Evolutionary conservation across 1,140 invertebrate species (phyloP).

Genomic region (Thaumatotibia leucotreta): DNA sequence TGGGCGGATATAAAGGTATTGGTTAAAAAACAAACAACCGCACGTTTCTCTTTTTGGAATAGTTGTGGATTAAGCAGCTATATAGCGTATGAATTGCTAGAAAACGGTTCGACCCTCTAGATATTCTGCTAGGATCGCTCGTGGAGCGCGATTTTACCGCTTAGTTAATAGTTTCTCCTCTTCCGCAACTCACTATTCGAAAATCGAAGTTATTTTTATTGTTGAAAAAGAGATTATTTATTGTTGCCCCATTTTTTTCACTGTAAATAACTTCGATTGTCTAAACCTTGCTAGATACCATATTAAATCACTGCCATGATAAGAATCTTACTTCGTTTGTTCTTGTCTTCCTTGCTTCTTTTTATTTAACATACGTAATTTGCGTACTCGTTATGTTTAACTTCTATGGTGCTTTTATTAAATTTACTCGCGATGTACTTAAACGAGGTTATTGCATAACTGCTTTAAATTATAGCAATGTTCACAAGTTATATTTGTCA

Average conservation of each 20-base stretch:
- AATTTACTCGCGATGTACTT: constrained; percentile 25
- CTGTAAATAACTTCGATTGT: background rate
- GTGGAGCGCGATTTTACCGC: background rate
- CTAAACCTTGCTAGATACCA: background rate
- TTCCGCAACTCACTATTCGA: background rate
- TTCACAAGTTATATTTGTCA: background rate
- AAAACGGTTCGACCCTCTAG: background rate
- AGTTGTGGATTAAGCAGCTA: background rate
- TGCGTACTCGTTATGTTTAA: constrained; percentile 1
- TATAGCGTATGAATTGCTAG: background rate
- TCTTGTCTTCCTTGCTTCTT: background rate
- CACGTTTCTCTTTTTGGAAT: background rate
- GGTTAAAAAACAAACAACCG: background rate
- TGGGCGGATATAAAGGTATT: background rate
- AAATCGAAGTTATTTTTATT: background rate
- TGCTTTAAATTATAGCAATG: background rate
- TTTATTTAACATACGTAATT: background rate
- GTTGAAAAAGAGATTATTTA: background rate
- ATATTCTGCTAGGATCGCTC: background rate
- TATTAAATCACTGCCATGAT: background rate
- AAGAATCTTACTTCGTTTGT: background rate
- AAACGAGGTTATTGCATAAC: background rate
- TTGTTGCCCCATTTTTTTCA: background rate
- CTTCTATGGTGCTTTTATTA: constrained; percentile 22
- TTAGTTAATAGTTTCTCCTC: background rate